These are phyloP conservation scores for Elaphurus davidianus DNA, from an alignment of 2,113 vertebrate species.

Conservation along the genomic window DNA sequence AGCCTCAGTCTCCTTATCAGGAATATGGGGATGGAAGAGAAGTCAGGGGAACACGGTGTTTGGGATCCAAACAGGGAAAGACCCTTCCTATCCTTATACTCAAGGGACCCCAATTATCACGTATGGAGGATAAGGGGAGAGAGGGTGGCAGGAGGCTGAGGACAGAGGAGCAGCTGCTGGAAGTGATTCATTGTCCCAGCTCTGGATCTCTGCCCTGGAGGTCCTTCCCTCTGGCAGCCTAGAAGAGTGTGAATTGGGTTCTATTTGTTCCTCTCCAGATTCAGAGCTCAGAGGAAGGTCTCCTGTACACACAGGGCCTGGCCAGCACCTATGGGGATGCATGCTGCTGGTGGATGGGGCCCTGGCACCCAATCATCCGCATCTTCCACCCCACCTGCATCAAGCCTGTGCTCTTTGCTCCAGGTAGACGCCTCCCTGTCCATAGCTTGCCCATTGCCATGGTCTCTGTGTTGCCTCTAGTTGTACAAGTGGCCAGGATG, in stretches of 20 bases:
- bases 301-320: slow-evolving; percentile 31
- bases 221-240: neutral
- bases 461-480: neutral
- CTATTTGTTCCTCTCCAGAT: slow-evolving; percentile 26
- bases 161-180: neutral
- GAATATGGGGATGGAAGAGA: neutral
- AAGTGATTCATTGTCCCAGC: neutral
- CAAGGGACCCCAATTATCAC: neutral
- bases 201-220: rapidly evolving
- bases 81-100: neutral
- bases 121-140: neutral
- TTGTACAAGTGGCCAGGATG: neutral
- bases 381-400: slow-evolving; percentile 87
- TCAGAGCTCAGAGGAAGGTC: slow-evolving; percentile 47
- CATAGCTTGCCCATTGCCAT: neutral
- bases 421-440: neutral
- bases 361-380: slow-evolving; percentile 77
- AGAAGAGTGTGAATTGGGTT: neutral
- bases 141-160: neutral
- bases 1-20: neutral
- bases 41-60: neutral
- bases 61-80: neutral
- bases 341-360: slow-evolving; percentile 58
- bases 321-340: neutral
- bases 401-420: slow-evolving; percentile 84